Conservation (phyloP, 2,113 vertebrate genomes). For the Scolopax mira region DNA sequence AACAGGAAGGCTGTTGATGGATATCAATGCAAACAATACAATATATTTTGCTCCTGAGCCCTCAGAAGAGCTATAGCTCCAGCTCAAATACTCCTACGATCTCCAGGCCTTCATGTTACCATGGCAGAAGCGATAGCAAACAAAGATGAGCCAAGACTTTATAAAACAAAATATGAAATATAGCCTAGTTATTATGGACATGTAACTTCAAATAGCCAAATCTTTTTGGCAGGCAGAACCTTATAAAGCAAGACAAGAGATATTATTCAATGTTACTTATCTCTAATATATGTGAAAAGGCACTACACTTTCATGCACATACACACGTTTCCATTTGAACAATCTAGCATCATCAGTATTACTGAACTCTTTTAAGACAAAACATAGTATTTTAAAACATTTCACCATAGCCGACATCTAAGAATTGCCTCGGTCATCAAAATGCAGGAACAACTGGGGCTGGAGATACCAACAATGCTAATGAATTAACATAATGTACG, state of each 20-base stretch:
- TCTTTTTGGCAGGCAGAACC: neutral
- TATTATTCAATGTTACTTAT: neutral
- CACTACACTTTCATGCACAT: neutral
- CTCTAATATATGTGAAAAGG: neutral
- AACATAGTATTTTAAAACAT: neutral
- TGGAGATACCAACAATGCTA: neutral
- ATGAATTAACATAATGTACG: neutral
- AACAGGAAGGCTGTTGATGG: neutral
- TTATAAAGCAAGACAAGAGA: neutral
- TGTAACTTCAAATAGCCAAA: neutral
- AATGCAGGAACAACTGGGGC: neutral
- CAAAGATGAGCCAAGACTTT: conserved; percentile 6
- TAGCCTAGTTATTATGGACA: neutral
- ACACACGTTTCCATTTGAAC: neutral
- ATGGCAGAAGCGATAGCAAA: conserved; percentile 38
- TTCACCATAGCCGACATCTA: neutral
- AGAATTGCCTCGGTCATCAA: neutral
- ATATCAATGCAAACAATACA: neutral
- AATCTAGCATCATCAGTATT: neutral
- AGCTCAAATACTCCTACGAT: neutral
- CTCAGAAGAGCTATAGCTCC: conserved; percentile 7
- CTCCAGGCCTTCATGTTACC: conserved; percentile 26
- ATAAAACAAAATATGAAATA: conserved; percentile 36
- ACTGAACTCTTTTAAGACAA: neutral
- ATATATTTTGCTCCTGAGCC: neutral